phyloP scores from a whole-genome alignment of 1,140 invertebrate genomes.

The Idris sp. region DNA sequence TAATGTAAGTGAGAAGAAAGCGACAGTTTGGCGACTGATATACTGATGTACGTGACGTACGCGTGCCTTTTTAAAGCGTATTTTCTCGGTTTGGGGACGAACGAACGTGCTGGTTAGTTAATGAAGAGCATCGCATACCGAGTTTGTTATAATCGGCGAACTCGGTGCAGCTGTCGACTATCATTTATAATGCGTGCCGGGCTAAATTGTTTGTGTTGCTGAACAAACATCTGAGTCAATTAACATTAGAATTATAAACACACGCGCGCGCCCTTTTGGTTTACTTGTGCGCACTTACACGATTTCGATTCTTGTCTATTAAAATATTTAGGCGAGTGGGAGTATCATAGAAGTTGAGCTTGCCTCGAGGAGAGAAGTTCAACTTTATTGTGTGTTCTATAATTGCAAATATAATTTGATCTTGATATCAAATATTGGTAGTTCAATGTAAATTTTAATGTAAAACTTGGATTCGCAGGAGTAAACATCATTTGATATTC shows the following conservation, averaged over 20 bases:
- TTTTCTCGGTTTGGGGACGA: conserved; percentile 17
- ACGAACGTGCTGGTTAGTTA: conserved; percentile 48
- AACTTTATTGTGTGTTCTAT: no score
- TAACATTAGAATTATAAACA: conserved; percentile 29
- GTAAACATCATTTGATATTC: no score
- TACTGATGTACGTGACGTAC: conserved; percentile 45
- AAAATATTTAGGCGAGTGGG: conserved; percentile 16
- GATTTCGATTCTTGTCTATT: conserved; percentile 1
- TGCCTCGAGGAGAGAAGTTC: no score
- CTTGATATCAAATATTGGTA: no score
- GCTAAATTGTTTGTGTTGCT: conserved; percentile 41
- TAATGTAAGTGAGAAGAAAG: conserved; percentile 33
- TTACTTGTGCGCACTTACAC: conserved; percentile 1
- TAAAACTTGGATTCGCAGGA: no score
- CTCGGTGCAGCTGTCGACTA: conserved; percentile 31
- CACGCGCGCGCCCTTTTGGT: neutral
- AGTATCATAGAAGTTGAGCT: no score
- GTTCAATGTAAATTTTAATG: no score
- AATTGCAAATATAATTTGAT: no score
- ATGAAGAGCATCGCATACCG: conserved; percentile 28
- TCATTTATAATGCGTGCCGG: conserved; percentile 32
- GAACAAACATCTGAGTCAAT: conserved; percentile 41
- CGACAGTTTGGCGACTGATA: conserved; percentile 28
- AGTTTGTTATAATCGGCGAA: conserved; percentile 41
- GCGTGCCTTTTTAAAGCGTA: conserved; percentile 42